These are phyloP conservation scores for Zhuqinia jingwanae DNA, from an alignment of 2,888 invertebrate genomes.

Conservation along the genomic window DNA sequence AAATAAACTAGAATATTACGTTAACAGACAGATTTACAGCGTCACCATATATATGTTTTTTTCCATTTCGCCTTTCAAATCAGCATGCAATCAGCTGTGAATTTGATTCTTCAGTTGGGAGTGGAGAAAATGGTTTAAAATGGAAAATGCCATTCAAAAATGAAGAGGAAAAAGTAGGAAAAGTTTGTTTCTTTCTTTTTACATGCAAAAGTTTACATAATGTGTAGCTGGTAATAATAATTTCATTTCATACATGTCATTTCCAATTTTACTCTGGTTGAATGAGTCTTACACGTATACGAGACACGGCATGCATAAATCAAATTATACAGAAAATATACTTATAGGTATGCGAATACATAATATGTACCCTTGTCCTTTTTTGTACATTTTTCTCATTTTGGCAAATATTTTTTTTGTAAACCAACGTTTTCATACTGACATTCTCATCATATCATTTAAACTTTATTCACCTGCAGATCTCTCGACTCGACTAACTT, in stretches of 20 bases:
- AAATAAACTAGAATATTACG: slow-evolving; percentile 2
- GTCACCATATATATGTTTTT: background rate
- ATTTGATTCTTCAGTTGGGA: slow-evolving; percentile 52
- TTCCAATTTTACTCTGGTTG: background rate
- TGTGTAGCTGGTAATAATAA: slow-evolving; percentile 14
- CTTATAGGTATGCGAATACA: no score
- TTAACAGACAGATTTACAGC: slow-evolving; percentile 11
- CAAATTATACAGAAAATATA: no score
- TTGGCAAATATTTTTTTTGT: no score
- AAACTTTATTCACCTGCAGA: no score
- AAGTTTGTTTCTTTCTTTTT: no score
- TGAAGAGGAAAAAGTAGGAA: background rate
- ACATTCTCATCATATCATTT: no score
- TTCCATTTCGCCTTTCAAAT: slow-evolving; percentile 28
- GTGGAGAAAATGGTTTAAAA: background rate
- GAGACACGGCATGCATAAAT: no score
- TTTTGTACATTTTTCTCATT: no score
- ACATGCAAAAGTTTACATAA: slow-evolving; percentile 26
- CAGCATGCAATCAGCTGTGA: slow-evolving; percentile 48
- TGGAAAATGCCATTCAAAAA: background rate
- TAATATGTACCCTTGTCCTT: no score
- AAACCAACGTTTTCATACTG: no score
- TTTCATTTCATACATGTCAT: slow-evolving; percentile 24
- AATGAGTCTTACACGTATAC: slow-evolving; percentile 5
- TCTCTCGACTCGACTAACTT: no score